These are phyloP conservation scores for Ephialtes manifestator DNA, from an alignment of 2,888 invertebrate species.

Conservation along the genomic window DNA sequence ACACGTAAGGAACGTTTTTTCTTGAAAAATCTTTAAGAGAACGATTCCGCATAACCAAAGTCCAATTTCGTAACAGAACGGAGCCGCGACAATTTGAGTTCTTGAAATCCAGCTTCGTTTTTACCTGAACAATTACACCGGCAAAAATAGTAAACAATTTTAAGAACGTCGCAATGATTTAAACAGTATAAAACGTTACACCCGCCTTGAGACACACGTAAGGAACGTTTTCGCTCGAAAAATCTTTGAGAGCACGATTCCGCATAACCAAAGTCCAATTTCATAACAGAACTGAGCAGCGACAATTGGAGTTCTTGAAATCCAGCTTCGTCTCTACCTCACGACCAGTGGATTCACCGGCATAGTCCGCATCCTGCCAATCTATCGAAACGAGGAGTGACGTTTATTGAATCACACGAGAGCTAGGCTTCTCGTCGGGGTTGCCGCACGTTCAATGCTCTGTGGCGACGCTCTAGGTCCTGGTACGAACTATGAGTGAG, in stretches of 20 bases:
- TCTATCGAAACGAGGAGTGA: conserved; percentile 75
- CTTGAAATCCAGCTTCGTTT: neutral
- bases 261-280: neutral
- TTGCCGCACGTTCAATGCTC: conserved; percentile 61
- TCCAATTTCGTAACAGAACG: neutral
- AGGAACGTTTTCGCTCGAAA: neutral
- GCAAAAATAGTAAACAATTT: too few species aligned
- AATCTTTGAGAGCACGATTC: neutral
- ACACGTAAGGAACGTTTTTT: neutral
- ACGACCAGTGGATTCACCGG: neutral
- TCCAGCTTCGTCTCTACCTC: neutral
- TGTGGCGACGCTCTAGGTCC: conserved; percentile 44
- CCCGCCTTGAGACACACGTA: neutral
- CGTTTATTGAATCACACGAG: conserved; percentile 79
- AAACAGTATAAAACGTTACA: too few species aligned
- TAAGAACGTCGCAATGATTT: too few species aligned
- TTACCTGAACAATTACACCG: too few species aligned
- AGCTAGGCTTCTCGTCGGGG: conserved; percentile 69
- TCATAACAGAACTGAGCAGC: neutral
- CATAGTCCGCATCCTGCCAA: conserved; percentile 69
- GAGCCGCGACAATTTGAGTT: conserved; percentile 25
- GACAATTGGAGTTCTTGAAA: conserved; percentile 23
- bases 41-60: neutral
- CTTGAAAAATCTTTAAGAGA: neutral
- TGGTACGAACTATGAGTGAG: neutral